A percentile compares a stretch with the other conserved stretches of the same genome.
phyloP scores from a whole-genome alignment of 2,113 vertebrate species.

The Proteles cristata region DNA sequence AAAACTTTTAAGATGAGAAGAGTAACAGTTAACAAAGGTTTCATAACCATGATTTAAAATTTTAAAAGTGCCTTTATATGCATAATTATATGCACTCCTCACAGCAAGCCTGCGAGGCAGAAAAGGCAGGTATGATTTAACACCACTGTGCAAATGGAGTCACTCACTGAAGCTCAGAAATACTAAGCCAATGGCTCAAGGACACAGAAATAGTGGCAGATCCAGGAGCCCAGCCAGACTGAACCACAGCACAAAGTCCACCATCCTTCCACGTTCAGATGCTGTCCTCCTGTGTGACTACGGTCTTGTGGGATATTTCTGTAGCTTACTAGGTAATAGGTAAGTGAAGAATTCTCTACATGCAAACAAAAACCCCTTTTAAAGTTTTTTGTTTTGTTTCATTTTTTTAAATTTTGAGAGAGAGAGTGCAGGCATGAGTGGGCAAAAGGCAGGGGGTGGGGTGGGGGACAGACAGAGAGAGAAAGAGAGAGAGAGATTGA shows the following conservation, averaged over 20 bases:
- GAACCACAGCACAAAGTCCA: background rate
- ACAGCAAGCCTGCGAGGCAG: background rate
- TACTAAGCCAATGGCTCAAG: background rate
- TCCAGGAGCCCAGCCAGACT: background rate
- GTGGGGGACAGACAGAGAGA: too few species aligned
- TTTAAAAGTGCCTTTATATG: background rate
- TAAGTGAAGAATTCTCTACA: background rate
- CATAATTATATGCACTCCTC: background rate
- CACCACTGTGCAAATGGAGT: background rate
- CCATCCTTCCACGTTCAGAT: background rate
- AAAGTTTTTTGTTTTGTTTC: background rate
- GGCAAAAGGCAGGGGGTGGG: too few species aligned
- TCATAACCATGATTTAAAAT: background rate
- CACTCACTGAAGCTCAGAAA: background rate
- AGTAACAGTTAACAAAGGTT: background rate
- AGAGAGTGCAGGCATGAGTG: too few species aligned
- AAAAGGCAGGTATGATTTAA: background rate
- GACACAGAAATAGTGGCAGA: background rate
- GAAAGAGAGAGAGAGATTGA: too few species aligned
- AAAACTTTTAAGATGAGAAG: background rate
- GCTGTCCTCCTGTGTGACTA: background rate
- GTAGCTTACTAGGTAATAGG: background rate
- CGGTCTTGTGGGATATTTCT: background rate
- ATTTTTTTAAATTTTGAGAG: too few species aligned
- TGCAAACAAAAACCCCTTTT: background rate